Evolutionary conservation across 2,797 vertebrate species (phyloP), one percentile per base, ranked within the genome.

Genomic region (Triplophysa bombifrons): DNA sequence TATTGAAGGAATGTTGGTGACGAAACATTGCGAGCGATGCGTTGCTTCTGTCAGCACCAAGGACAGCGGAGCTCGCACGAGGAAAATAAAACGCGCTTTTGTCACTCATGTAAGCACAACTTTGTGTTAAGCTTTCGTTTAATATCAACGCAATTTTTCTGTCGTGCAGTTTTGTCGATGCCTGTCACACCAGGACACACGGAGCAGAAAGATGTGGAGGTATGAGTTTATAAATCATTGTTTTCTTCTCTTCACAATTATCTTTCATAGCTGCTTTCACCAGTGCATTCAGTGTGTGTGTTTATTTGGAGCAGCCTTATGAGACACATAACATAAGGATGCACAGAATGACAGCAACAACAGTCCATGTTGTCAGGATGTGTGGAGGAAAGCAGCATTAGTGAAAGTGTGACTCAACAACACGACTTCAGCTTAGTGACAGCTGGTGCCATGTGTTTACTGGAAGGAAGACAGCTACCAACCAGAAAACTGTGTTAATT

Each of bases 161-260:
- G 12, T 41, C 61, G n/a, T 65, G 16, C 87, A 94, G 93, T 87
- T 88, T 84, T 89, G 74, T 89, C 92, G 78, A 85, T 91, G 87
- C 94, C 94, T 56, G 85, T 92, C 87, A 88, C 90, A 80, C 83
- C 86, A 22, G 81, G 89, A 91, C 88, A 88, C 87, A 86, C 89
- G 89, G 92, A 93, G 82, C 88, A 89, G 85, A 90, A 91, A 16
- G 93, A 94, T 80, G 88, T 91, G 20, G 82, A 93, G 92, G 93
- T 94, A 90, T 56, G 76, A 13, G 4, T 48, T 46, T 34, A 46
- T 50, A 30, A 69, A 56, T 27, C 41, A 66, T 66, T 34, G 8
- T 41, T 34, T 8, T 65, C 38, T n/a, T 9, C 2, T 65, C 63
- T 65, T 65, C 4, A 22, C 22, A 44, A 10, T 9, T 5, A 68